Evolutionary conservation across 1,140 invertebrate species (phyloP), one percentile per base, ranked within the genome.

Genomic region (Linepithema humile): DNA sequence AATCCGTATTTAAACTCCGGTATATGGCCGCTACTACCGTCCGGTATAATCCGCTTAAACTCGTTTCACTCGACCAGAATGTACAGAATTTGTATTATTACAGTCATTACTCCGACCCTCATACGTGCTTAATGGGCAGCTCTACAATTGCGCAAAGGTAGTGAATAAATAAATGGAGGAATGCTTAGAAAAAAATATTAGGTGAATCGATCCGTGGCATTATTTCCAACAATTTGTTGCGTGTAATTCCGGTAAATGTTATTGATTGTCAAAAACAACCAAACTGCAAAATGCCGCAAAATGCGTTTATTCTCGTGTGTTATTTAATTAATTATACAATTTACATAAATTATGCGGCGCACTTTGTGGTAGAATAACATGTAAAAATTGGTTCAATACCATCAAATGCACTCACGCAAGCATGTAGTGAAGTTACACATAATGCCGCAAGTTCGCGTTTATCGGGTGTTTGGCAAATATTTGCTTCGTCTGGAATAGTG

Each of bases 1-100:
- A 35, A 15, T 26, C 57, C 60, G 35, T 74, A 87, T 85, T 82
- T 62, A 86, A 87, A 85, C 57, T 55, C 12, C 50, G 10, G 17
- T 59, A 35, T 10, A n/a, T n/a, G 32, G 40, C 50, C 62, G 59
- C n/a, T 82, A 62, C 45, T 85, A 86, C 64, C 69, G 45, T 50
- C 20, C 12, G 17, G 23, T 67, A 60, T 90, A 89, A 90, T 90
- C 86, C 86, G 85, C 86, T 89, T 90, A 88, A 83, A 78, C 57
- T 83, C 74, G 74, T 89, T 89, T 70, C 32, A 48, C 59, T 43
- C 29, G 15, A 59, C 65, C 83, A 88, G 84, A 90, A 80, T 67
- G 35, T 53, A 48, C n/a, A 80, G 88, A 65, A 85, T 86, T 88
- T 74, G 69, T 89, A 90, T 88, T 86, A 86, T 85, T 70, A 75